Evolutionary conservation across 2,888 invertebrate species (phyloP), one percentile per base, ranked within the genome.

Genomic region (Diaperis boleti): DNA sequence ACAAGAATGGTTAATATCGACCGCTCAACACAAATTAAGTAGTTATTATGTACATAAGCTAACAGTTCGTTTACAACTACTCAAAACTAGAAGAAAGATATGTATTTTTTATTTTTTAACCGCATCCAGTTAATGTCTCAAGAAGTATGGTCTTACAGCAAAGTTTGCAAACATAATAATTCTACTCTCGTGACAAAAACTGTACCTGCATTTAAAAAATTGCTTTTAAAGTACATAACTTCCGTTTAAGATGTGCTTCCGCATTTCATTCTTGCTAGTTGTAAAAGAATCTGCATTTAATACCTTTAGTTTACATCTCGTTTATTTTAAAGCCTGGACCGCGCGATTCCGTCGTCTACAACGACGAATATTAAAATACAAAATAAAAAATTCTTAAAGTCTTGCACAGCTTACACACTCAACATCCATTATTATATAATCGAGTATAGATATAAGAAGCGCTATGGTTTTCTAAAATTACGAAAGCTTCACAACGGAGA

Each of bases 301-400:
- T 57, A 57, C 26, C 41, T 55, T 37, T 59, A 59, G 26, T 60
- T 50, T 59, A 59, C 50, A 63, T 59, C 44, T 50, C 59, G 44
- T 52, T n/a, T 61, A 37, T 61, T 54, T 71, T 71, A 69, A 71
- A 71, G 69, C 69, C 71, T 71, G 71, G 71, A 71, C 71, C 71
- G 69, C 70, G 66, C 66, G 35, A 62, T 61, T 54, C 67, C 65
- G 69, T 70, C 62, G 31, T 59, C 59, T 61, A 62, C 35, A 49
- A 62, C 64, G 67, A 70, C 69, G 66, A 68, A 59, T 59, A 52
- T 60, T 61, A 64, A 63, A 69, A 69, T 62, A 62, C 41, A 59
- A 60, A 50, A 26, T 61, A 35, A 64, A 29, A 35, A 47, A 26
- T 17, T 35, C 15, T 42, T 42, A 42, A 49, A 49, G 47, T 52